Evolutionary conservation across 2,888 invertebrate genomes (phyloP), one percentile per base, ranked within the genome.

Genomic region (Cryptus viduatorius): DNA sequence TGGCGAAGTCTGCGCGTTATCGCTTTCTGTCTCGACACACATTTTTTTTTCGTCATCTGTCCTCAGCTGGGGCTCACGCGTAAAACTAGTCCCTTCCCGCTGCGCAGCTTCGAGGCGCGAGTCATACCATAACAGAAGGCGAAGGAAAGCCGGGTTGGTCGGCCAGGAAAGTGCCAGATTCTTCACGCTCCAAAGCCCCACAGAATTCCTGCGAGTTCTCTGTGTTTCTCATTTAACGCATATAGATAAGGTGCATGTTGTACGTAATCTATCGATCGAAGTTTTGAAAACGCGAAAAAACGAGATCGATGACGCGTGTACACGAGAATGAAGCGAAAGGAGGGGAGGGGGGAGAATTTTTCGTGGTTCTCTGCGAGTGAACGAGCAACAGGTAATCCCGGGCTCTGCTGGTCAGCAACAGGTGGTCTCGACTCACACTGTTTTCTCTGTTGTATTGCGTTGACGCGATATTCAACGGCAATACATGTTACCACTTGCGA

Each of bases 331-430:
- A 48, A 37, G 37, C 37, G 37, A 37, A 37, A 37, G 37, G 37
- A 46, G 31, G 16, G 77, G 16, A 14, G 31, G 64, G 31, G 64
- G 48, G 50, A 56, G 42, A 78, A 78, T 65, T 69, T 79, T 61
- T 68, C 68, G 67, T 29, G 75, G 67, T 83, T 76, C 79, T 37
- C 71, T 53, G 72, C 56, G 65, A 69, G 61, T 76, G 69, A 79
- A 29, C 44, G 72, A 80, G 80, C 83, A 83, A 80, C 83, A 80
- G 77, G 83, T 83, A 80, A 83, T 65, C 68, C 50, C 29, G 37
- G 46, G 19, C 61, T 67, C 67, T 46, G 69, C 67, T 79, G 75
- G 71, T 72, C 80, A 72, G 83, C 80, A 83, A 83, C 83, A 83
- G 80, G 83, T 83, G 83, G 83, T 72, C 79, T 12, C 64, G 42